phyloP scores from a whole-genome alignment of 2,888 invertebrate species.

The Dicyrtoma fusca region DNA sequence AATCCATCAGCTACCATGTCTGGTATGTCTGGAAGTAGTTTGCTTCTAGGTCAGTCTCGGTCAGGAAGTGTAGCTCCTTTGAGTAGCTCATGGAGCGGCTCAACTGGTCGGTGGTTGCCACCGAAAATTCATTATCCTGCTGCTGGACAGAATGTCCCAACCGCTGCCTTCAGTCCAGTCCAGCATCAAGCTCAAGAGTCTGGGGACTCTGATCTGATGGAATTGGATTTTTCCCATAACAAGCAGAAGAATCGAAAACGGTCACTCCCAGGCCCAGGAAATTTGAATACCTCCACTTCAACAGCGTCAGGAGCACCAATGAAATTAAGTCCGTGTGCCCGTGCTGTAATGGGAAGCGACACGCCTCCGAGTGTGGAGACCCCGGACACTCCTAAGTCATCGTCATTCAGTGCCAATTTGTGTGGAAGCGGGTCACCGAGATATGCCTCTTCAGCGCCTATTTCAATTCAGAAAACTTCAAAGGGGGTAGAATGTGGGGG shows the following conservation, averaged over 20 bases:
- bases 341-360: constrained; percentile 39
- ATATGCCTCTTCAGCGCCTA: constrained; percentile 53
- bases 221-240: constrained; percentile 53
- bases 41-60: constrained; percentile 58
- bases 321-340: constrained; percentile 50
- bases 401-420: constrained; percentile 13
- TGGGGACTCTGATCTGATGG: constrained; percentile 55
- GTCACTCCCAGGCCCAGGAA: constrained; percentile 53
- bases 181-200: constrained; percentile 36
- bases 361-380: constrained; percentile 38
- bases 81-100: constrained; percentile 62
- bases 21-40: constrained; percentile 51
- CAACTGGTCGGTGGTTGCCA: constrained; percentile 62
- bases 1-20: constrained; percentile 38
- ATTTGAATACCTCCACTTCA: constrained; percentile 44
- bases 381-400: constrained; percentile 32
- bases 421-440: constrained; percentile 28
- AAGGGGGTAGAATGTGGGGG: constrained; percentile 35
- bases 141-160: not conserved
- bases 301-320: constrained; percentile 42
- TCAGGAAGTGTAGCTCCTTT: constrained; percentile 67
- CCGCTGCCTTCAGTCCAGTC: constrained; percentile 17
- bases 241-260: constrained; percentile 51
- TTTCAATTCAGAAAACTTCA: constrained; percentile 46
- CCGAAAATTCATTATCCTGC: constrained; percentile 53